Percentiles rank a stretch among this genome's conserved stretches.
Conservation (phyloP, 2,888 invertebrate species). For the Metacarcinus magister region DNA sequence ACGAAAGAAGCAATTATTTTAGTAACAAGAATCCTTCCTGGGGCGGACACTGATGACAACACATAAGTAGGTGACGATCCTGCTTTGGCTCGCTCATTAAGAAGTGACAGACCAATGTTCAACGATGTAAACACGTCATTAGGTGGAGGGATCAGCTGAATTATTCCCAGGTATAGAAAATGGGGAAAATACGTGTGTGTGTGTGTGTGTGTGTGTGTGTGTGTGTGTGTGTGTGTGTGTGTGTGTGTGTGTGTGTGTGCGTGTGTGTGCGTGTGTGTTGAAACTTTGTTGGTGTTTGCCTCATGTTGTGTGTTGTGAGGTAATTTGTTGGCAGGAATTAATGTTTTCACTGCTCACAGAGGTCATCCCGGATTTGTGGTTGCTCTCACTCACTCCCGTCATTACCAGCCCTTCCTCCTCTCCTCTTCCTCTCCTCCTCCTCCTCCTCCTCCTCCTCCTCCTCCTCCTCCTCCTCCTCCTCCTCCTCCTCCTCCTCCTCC, state of each 20-base stretch:
- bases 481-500: no score
- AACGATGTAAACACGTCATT: background rate
- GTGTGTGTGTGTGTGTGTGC: slow-evolving; percentile 11
- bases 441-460: no score
- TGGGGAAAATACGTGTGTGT: background rate
- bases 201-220: background rate
- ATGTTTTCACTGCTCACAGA: background rate
- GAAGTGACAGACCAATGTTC: background rate
- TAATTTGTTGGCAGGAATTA: background rate
- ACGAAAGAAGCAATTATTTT: background rate
- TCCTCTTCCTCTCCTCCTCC: no score
- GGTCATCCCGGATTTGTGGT: background rate
- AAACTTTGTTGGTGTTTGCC: background rate
- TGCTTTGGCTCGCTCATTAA: background rate
- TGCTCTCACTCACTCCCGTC: no score
- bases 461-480: no score
- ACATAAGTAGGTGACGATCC: slow-evolving; percentile 14
- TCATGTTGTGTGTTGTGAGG: slow-evolving; percentile 3
- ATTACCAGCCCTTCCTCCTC: no score
- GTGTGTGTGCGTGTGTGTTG: background rate
- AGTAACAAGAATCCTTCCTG: background rate
- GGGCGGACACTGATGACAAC: background rate
- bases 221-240: background rate
- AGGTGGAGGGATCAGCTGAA: background rate
- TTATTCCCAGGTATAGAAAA: background rate